Percentiles rank a stretch among this genome's conserved stretches.
Conservation (phyloP, 2,888 invertebrate species). For the Eristalis tenax region DNA sequence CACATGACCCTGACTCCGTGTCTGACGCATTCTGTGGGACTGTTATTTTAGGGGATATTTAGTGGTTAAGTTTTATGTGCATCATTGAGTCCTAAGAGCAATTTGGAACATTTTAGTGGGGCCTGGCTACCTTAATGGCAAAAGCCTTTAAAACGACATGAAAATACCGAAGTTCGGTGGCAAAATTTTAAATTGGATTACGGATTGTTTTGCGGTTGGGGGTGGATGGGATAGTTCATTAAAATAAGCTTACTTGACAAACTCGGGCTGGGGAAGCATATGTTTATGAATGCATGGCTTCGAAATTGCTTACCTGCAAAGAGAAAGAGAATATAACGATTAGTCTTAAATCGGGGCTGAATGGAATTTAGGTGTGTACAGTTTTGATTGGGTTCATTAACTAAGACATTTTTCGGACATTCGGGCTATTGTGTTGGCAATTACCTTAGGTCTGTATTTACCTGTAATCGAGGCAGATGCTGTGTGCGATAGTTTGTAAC, state of each 20-base stretch:
- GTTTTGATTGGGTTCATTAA: neutral
- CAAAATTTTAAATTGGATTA: constrained; percentile 2
- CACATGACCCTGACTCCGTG: neutral
- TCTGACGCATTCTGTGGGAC: neutral
- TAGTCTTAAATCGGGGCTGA: neutral
- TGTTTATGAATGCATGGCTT: constrained; percentile 1
- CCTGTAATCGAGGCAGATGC: no score
- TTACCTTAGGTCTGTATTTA: no score
- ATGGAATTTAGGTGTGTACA: neutral
- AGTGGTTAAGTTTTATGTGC: constrained; percentile 41
- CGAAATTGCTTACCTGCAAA: constrained; percentile 41
- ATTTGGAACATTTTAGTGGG: neutral
- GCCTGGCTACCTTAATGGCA: neutral
- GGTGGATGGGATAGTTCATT: neutral
- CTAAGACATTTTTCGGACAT: no score
- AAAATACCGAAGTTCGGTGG: neutral
- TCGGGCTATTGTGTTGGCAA: no score
- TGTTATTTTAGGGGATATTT: constrained; percentile 32
- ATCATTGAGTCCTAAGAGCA: constrained; percentile 10
- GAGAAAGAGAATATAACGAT: constrained; percentile 5
- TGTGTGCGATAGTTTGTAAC: no score
- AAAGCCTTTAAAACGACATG: neutral
- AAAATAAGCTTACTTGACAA: neutral
- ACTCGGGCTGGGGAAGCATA: neutral
- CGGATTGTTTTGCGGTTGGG: neutral